Evolutionary conservation across 2,113 vertebrate genomes (phyloP).

Genomic region (Neoarius graeffei): DNA sequence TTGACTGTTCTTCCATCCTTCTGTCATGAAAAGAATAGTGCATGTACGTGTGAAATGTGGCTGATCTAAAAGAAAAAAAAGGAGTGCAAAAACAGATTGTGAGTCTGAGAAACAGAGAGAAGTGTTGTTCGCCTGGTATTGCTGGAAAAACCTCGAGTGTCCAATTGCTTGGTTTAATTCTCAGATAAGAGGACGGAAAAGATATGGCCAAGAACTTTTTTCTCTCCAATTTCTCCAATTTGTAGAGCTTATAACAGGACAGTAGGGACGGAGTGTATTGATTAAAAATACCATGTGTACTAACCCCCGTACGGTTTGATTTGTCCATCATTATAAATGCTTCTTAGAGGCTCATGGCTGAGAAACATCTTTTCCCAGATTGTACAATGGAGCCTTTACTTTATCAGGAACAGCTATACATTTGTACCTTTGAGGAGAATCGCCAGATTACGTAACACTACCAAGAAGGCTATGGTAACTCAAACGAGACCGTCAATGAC

Average conservation of each 20-base stretch:
- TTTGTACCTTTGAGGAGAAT: neutral
- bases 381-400: neutral
- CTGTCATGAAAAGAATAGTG: neutral
- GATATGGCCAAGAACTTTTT: conserved; percentile 10
- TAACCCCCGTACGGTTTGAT: neutral
- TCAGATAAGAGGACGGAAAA: neutral
- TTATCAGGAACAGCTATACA: neutral
- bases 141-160: conserved; percentile 54
- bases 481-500: neutral
- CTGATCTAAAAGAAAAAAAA: conserved; percentile 58
- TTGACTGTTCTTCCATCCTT: neutral
- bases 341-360: neutral
- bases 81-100: conserved; percentile 44
- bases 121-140: conserved; percentile 21
- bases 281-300: neutral
- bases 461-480: neutral
- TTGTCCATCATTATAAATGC: neutral
- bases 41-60: conserved; percentile 58
- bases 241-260: neutral
- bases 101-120: conserved; percentile 30
- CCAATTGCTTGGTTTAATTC: conserved; percentile 41
- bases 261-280: neutral
- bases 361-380: neutral
- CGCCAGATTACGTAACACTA: neutral
- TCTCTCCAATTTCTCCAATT: neutral